A percentile compares a stretch with the other conserved stretches of the same genome.
These are phyloP conservation scores for Volucella zonaria DNA, from an alignment of 2,888 invertebrate species.

Conservation along the genomic window DNA sequence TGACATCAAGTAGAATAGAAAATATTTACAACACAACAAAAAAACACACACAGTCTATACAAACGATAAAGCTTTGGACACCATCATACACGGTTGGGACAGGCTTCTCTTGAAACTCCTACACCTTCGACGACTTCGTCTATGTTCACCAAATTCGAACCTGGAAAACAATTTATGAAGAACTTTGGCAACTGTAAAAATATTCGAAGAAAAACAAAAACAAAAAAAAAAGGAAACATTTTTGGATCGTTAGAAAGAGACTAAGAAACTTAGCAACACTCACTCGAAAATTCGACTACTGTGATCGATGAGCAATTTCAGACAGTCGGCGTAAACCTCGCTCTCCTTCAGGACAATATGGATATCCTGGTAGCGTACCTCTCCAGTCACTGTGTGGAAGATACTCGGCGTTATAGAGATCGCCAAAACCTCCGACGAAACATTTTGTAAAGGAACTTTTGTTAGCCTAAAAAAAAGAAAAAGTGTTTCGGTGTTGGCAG, in stretches of 20 bases:
- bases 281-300: conserved; percentile 81
- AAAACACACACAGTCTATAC: conserved; percentile 29
- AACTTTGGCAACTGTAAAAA: conserved; percentile 55
- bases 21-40: conserved; percentile 31
- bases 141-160: conserved; percentile 38
- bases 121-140: conserved; percentile 25
- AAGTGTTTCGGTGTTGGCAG: background rate
- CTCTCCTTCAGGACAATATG: conserved; percentile 79
- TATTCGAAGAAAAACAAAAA: conserved; percentile 23
- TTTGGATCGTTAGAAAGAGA: conserved; percentile 15
- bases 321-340: conserved; percentile 79
- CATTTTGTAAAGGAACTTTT: conserved; percentile 81
- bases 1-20: background rate
- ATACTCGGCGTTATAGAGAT: conserved; percentile 81
- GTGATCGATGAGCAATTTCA: conserved; percentile 81
- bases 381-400: conserved; percentile 79
- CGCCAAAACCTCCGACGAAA: conserved; percentile 80
- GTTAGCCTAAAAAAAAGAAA: conserved; percentile 76
- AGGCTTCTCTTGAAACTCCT: conserved; percentile 55
- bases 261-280: conserved; percentile 73
- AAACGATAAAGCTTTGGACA: conserved; percentile 54
- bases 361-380: conserved; percentile 78
- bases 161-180: conserved; percentile 54
- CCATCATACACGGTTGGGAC: conserved; percentile 58
- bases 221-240: background rate